A percentile compares a stretch with the other conserved stretches of the same genome.
These are phyloP conservation scores for Hippopotamyrus pictus DNA, from an alignment of 2,797 vertebrate genomes.

Conservation along the genomic window DNA sequence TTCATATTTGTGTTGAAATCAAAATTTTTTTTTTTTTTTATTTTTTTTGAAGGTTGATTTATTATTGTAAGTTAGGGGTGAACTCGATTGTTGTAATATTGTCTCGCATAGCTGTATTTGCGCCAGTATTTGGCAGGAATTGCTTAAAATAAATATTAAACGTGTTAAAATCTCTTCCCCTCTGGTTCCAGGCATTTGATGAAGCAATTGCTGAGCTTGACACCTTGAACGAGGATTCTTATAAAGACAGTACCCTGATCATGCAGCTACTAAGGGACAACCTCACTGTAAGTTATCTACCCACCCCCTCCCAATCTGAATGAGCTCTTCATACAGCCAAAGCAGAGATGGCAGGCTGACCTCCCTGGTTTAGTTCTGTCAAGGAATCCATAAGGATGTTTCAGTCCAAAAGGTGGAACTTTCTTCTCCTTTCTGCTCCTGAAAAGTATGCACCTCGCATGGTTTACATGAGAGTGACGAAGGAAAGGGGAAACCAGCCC, in stretches of 20 bases:
- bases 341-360: background rate
- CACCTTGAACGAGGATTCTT: slow-evolving; percentile 98
- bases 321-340: background rate
- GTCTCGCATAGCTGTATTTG: background rate
- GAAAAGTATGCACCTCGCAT: background rate
- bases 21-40: background rate
- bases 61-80: background rate
- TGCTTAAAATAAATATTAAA: background rate
- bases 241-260: slow-evolving; percentile 99
- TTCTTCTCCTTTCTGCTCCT: background rate
- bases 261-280: slow-evolving; percentile 99
- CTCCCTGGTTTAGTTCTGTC: background rate
- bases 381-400: background rate
- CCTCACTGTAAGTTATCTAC: slow-evolving; percentile 83
- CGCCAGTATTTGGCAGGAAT: background rate
- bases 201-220: slow-evolving; percentile 98
- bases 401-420: background rate
- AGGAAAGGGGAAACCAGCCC: background rate
- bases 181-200: slow-evolving; percentile 82
- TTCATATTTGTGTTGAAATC: background rate
- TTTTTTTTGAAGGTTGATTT: background rate
- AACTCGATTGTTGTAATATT: background rate
- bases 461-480: background rate
- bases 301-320: background rate
- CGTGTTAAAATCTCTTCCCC: background rate